A percentile compares a stretch with the other conserved stretches of the same genome.
phyloP scores from a whole-genome alignment of 1,140 invertebrate genomes.

The Drosophila busckii region DNA sequence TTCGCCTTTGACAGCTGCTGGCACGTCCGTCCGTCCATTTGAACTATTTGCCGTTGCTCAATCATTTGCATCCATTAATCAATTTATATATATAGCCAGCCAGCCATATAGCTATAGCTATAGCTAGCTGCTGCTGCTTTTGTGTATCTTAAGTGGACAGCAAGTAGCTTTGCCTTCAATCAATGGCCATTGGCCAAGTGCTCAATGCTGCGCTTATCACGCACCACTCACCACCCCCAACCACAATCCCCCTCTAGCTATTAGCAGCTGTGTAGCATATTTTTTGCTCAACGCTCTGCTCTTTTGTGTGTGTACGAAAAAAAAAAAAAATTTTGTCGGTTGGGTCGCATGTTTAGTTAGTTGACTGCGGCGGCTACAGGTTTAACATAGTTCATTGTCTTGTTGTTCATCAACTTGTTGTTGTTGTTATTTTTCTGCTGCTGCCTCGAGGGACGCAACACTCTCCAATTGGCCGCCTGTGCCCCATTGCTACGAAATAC shows the following conservation, averaged over 20 bases:
- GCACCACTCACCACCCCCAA: slow-evolving; percentile 37
- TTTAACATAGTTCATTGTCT: slow-evolving; percentile 67
- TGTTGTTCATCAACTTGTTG: slow-evolving; percentile 66
- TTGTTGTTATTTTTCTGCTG: slow-evolving; percentile 40
- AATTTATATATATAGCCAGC: slow-evolving; percentile 48
- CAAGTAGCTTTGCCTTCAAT: slow-evolving; percentile 43
- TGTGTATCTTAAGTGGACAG: slow-evolving; percentile 65
- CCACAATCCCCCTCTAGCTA: slow-evolving; percentile 12
- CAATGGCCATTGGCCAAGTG: slow-evolving; percentile 39
- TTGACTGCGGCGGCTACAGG: slow-evolving; percentile 49
- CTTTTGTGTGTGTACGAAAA: slow-evolving; percentile 24
- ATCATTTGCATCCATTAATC: slow-evolving; percentile 77
- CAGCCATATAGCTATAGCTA: slow-evolving; percentile 7
- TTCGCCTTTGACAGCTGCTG: slow-evolving; percentile 19
- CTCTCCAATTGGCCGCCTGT: not conserved
- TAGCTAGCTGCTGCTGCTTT: slow-evolving; percentile 14
- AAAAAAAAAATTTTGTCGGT: slow-evolving; percentile 47
- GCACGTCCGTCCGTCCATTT: not conserved
- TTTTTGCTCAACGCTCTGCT: not conserved
- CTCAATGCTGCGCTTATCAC: slow-evolving; percentile 62
- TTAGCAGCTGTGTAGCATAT: slow-evolving; percentile 42
- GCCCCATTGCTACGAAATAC: not conserved
- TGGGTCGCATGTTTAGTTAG: slow-evolving; percentile 18
- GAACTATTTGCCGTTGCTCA: slow-evolving; percentile 54
- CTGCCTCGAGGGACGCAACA: slow-evolving; percentile 26